Evolutionary conservation across 2,888 invertebrate species (phyloP).

Genomic region (Hetaerina titia): DNA sequence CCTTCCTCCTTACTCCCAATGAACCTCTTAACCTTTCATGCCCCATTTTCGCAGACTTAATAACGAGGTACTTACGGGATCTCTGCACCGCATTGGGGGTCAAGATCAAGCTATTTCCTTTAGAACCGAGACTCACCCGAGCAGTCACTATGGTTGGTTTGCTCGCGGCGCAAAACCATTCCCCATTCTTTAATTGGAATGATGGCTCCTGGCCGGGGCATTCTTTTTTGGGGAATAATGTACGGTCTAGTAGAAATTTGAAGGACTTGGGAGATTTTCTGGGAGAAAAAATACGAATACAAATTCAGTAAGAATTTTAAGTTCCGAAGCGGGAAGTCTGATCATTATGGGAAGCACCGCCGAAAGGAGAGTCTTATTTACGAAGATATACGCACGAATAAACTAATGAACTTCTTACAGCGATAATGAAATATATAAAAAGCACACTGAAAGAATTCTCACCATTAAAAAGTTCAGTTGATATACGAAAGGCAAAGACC

Average conservation of each 20-base stretch:
- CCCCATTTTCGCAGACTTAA: slow-evolving; percentile 65
- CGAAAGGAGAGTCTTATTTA: not conserved
- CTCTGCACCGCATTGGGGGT: slow-evolving; percentile 41
- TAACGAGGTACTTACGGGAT: slow-evolving; percentile 53
- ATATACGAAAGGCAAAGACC: too few relatives aligned
- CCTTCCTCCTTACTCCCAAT: not conserved
- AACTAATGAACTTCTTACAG: too few relatives aligned
- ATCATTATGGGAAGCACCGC: not conserved
- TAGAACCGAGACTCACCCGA: not conserved
- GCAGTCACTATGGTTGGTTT: not conserved
- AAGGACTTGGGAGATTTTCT: not conserved
- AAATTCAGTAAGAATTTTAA: not conserved
- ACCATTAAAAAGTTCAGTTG: too few relatives aligned
- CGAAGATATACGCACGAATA: too few relatives aligned
- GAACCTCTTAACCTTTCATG: slow-evolving; percentile 61
- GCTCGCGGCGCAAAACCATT: not conserved
- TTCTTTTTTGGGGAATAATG: not conserved
- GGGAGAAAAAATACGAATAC: not conserved
- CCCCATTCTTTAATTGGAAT: slow-evolving; percentile 47
- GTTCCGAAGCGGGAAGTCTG: not conserved
- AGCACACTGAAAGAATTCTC: too few relatives aligned
- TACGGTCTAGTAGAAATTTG: not conserved
- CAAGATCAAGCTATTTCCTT: slow-evolving; percentile 56
- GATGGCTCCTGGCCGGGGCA: not conserved
- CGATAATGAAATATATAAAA: too few relatives aligned